These are phyloP conservation scores for Aphelenchoides besseyi DNA, from an alignment of 1,140 invertebrate species.

Conservation along the genomic window DNA sequence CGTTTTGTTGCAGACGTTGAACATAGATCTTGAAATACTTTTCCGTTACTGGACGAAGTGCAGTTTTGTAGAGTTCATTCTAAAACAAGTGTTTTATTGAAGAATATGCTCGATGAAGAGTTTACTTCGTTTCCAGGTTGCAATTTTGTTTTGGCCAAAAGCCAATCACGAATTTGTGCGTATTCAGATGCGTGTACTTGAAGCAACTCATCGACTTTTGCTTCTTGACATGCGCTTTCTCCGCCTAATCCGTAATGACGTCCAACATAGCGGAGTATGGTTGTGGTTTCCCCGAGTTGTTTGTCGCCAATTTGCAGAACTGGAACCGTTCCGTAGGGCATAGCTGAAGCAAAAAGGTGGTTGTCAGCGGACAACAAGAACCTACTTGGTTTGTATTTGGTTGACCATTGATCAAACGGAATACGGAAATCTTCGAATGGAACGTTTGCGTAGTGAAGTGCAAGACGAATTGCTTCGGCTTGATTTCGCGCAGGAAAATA, in stretches of 20 bases:
- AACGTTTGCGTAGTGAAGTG: slow-evolving; percentile 12
- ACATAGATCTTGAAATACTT: background rate
- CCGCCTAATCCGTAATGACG: slow-evolving; percentile 1
- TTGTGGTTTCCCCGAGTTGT: slow-evolving; percentile 4
- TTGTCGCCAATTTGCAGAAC: slow-evolving; percentile 14
- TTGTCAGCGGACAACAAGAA: background rate
- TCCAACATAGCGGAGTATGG: slow-evolving; percentile 15
- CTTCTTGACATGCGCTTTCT: background rate
- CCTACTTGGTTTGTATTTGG: slow-evolving; percentile 13
- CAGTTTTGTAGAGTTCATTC: background rate
- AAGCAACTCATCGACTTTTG: slow-evolving; percentile 21
- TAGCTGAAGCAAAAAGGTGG: slow-evolving; percentile 6
- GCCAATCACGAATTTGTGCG: background rate
- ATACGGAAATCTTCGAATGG: slow-evolving; percentile 18
- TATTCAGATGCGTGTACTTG: slow-evolving; percentile 1
- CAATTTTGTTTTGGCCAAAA: background rate
- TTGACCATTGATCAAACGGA: slow-evolving; percentile 13
- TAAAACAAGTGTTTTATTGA: background rate
- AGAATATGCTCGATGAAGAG: too few relatives aligned
- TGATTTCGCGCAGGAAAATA: slow-evolving; percentile 15
- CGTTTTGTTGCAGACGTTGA: background rate
- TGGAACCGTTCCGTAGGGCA: slow-evolving; percentile 16
- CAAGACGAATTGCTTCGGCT: slow-evolving; percentile 1
- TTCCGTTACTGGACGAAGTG: background rate
- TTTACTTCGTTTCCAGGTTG: background rate